Percentiles rank a stretch among this genome's conserved stretches.
Evolutionary conservation across 2,113 vertebrate species (phyloP).

Genomic region (Corynorhinus townsendii): DNA sequence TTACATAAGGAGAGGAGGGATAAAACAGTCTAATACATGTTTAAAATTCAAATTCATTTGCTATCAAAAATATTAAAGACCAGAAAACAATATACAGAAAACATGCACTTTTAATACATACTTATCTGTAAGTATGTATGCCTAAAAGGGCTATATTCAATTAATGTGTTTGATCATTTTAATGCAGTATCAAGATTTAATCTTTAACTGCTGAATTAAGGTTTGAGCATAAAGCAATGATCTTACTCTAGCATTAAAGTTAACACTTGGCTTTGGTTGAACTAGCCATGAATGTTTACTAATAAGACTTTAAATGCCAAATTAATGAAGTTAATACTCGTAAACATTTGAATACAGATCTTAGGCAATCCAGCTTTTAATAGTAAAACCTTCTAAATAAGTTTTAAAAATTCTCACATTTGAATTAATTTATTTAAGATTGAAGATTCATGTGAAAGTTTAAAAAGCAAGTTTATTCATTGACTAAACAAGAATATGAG

Average conservation of each 20-base stretch:
- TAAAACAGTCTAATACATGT: slow-evolving; percentile 11
- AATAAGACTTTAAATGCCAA: slow-evolving; percentile 35
- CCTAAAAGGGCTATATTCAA: slow-evolving; percentile 15
- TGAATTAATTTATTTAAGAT: slow-evolving; percentile 28
- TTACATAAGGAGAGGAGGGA: not conserved
- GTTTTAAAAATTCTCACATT: slow-evolving; percentile 22
- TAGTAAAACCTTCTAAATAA: not conserved
- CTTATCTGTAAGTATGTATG: not conserved
- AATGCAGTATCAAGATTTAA: slow-evolving; percentile 36
- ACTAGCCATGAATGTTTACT: slow-evolving; percentile 12
- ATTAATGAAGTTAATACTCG: slow-evolving; percentile 14
- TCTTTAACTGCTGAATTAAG: slow-evolving; percentile 23
- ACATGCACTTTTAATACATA: not conserved
- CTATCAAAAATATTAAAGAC: slow-evolving; percentile 1
- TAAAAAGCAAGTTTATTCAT: slow-evolving; percentile 28
- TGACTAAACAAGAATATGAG: slow-evolving; percentile 33
- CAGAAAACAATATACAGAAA: slow-evolving; percentile 16
- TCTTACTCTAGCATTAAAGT: slow-evolving; percentile 41
- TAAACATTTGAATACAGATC: slow-evolving; percentile 8
- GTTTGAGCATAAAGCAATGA: not conserved
- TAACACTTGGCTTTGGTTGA: not conserved
- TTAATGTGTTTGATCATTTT: not conserved
- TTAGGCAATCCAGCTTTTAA: slow-evolving; percentile 16
- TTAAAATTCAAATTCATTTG: slow-evolving; percentile 34
- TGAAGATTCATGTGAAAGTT: slow-evolving; percentile 25